Evolutionary conservation across 2,797 vertebrate species (phyloP), one percentile per base, ranked within the genome.

Genomic region (Sciurus vulgaris): DNA sequence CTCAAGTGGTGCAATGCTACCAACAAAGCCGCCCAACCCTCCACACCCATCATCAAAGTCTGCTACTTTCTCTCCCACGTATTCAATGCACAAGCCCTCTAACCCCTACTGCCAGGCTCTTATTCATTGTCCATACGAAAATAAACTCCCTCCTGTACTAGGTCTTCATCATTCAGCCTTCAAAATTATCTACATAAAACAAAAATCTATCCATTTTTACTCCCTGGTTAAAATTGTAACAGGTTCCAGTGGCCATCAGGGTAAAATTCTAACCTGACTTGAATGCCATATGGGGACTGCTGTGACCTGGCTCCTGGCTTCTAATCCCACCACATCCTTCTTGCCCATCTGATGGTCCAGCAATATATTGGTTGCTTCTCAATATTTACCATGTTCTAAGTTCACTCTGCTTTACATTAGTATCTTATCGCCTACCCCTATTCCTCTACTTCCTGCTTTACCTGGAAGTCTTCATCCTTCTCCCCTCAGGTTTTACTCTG

Each of bases 161-260:
- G 73, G n/a, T 77, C 35, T 82, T 95, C 11, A 56, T 51, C n/a
- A 11, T 82, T 61, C 59, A 26, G 59, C 7, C 20, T 79, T 94
- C 38, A 73, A 94, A 92, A 78, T 76, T 35, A 84, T 30, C 35
- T 84, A 18, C 5, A 44, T 35, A 51, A 78, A 84, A 81, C 47
- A 86, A 93, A 79, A 73, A 65, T 67, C 69, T 95, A 94, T 22
- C 38, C n/a, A 69, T 61, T 89, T 86, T 73, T 14, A 78, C 61
- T 89, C 56, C 18, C 54, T 82, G 26, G 51, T 94, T 87, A 92
- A 87, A 89, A 87, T 70, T 22, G 38, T 20, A 86, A 82, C 65
- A 88, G 70, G 15, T 86, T 65, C 59, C 49, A 73, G 28, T 20
- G 14, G 7, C 30, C 38, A 51, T 38, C 8, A 92, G 54, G 38